Percentiles rank a stretch among this genome's conserved stretches.
phyloP scores from a whole-genome alignment of 2,797 vertebrate genomes.

The Gymnoscopelus microlampas region DNA sequence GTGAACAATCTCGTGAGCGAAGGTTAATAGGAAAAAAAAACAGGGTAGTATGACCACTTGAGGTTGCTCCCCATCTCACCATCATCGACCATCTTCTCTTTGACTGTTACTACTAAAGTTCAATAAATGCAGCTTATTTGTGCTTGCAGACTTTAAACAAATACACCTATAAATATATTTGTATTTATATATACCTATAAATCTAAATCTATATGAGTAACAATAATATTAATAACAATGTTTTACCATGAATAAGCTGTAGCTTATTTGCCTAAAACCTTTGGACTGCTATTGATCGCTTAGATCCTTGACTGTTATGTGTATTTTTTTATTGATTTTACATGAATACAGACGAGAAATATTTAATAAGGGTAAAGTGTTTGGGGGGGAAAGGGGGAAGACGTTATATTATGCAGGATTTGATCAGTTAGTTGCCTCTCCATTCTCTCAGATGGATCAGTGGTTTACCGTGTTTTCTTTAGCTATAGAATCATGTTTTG shows the following conservation, averaged over 20 bases:
- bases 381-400: slow-evolving; percentile 66
- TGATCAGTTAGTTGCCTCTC: slow-evolving; percentile 86
- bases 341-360: slow-evolving; percentile 84
- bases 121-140: slow-evolving; percentile 91
- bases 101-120: slow-evolving; percentile 88
- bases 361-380: slow-evolving; percentile 85
- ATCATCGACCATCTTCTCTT: slow-evolving; percentile 87
- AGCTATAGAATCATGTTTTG: slow-evolving; percentile 71
- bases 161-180: slow-evolving; percentile 84
- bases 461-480: slow-evolving; percentile 76
- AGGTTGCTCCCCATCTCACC: slow-evolving; percentile 82
- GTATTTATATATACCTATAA: slow-evolving; percentile 83
- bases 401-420: slow-evolving; percentile 86
- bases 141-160: slow-evolving; percentile 88
- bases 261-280: slow-evolving; percentile 90
- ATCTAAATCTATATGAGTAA: slow-evolving; percentile 86
- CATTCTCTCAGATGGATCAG: slow-evolving; percentile 79
- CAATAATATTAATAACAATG: slow-evolving; percentile 86
- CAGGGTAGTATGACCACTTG: slow-evolving; percentile 84
- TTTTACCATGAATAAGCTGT: slow-evolving; percentile 90
- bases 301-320: slow-evolving; percentile 90
- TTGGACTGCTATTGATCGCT: slow-evolving; percentile 88
- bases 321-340: slow-evolving; percentile 88
- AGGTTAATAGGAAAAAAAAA: slow-evolving; percentile 56
- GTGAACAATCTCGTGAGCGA: slow-evolving; percentile 63